Percentiles rank a stretch among this genome's conserved stretches.
Evolutionary conservation across 1,140 invertebrate species (phyloP).

Genomic region (Hyposmocoma kahamanoa): DNA sequence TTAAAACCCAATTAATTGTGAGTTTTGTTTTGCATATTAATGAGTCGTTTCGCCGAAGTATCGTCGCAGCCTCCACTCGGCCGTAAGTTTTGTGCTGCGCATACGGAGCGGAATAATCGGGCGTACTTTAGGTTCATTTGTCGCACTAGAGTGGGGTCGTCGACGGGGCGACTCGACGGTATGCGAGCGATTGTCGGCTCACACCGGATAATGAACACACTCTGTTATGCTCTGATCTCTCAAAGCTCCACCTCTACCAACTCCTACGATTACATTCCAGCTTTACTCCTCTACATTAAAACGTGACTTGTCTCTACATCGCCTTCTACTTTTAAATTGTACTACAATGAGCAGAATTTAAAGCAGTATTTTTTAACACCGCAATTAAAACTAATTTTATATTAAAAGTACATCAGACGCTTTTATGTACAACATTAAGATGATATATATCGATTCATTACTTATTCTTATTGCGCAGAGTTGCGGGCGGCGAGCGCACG

Average conservation of each 20-base stretch:
- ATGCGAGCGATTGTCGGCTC: conserved; percentile 24
- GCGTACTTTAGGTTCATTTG: conserved; percentile 32
- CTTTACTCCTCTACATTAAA: too few relatives aligned
- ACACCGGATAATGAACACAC: conserved; percentile 27
- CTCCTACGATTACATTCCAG: too few relatives aligned
- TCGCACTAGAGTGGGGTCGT: conserved; percentile 12
- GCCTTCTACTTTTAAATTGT: too few relatives aligned
- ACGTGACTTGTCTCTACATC: too few relatives aligned
- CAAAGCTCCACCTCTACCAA: too few relatives aligned
- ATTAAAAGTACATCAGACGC: too few relatives aligned
- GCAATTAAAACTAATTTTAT: too few relatives aligned
- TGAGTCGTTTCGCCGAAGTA: conserved; percentile 20
- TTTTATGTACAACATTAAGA: too few relatives aligned
- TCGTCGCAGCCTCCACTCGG: conserved; percentile 23
- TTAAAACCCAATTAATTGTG: conserved; percentile 41
- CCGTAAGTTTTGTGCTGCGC: conserved; percentile 33
- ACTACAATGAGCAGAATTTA: too few relatives aligned
- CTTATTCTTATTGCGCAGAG: conserved; percentile 60
- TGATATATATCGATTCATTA: conserved; percentile 54
- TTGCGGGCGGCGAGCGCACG: conserved; percentile 37
- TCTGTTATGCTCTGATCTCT: conserved; percentile 19
- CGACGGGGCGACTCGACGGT: conserved; percentile 14
- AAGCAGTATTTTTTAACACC: too few relatives aligned
- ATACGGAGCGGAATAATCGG: conserved; percentile 37
- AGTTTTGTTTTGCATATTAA: conserved; percentile 48